Evolutionary conservation across 2,797 vertebrate genomes (phyloP).

Genomic region (Oreochromis grahami): DNA sequence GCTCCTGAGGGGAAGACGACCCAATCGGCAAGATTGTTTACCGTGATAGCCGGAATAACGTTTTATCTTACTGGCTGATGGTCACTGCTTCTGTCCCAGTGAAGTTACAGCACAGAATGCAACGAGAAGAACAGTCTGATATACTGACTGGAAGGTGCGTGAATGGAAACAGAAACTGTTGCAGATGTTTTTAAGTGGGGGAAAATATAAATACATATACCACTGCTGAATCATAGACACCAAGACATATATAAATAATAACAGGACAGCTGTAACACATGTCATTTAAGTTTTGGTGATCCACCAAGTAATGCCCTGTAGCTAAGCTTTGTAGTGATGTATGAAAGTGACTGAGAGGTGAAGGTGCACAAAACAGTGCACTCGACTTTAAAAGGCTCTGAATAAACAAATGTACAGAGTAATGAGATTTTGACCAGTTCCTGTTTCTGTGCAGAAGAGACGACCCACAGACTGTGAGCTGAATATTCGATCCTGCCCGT

Average conservation of each 20-base stretch:
- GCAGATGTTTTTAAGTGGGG: background rate
- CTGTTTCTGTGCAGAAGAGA: background rate
- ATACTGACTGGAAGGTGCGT: background rate
- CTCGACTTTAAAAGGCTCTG: background rate
- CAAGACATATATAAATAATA: background rate
- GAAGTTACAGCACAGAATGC: background rate
- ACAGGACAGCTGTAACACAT: background rate
- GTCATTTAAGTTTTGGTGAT: background rate
- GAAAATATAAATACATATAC: background rate
- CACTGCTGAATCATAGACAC: background rate
- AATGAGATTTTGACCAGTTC: accelerated
- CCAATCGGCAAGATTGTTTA: slow-evolving; percentile 25
- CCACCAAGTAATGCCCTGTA: background rate
- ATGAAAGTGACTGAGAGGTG: background rate
- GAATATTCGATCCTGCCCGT: background rate
- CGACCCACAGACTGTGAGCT: background rate
- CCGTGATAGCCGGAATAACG: background rate
- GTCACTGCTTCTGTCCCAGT: background rate
- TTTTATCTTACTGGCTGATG: background rate
- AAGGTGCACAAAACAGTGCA: background rate
- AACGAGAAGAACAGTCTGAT: background rate
- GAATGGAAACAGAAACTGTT: background rate
- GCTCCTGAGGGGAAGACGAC: slow-evolving; percentile 78
- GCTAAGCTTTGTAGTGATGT: background rate
- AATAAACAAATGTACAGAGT: background rate